These are phyloP conservation scores for Lepisosteus oculatus DNA, from an alignment of 2,113 vertebrate species.

Conservation along the genomic window DNA sequence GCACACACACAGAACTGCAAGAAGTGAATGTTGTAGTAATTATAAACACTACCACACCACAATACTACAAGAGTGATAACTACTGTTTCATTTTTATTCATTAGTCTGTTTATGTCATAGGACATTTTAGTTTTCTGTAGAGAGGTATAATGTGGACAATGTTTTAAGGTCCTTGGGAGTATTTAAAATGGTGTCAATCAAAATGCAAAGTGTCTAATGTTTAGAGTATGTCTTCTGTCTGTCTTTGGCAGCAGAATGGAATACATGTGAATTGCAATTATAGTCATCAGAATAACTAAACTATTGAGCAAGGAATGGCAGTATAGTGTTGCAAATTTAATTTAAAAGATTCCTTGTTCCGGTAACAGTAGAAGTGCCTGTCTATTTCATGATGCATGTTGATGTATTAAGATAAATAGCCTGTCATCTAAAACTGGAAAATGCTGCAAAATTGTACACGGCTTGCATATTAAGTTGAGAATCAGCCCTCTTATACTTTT, in stretches of 20 bases:
- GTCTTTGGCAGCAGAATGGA: neutral
- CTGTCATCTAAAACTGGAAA: constrained; percentile 57
- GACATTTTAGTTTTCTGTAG: no score
- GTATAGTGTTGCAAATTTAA: constrained; percentile 42
- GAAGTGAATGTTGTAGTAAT: no score
- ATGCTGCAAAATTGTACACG: constrained; percentile 41
- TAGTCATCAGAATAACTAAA: constrained; percentile 28
- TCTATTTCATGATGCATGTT: constrained; percentile 44
- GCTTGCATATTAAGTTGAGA: constrained; percentile 56
- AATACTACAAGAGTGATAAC: no score
- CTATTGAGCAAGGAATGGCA: constrained; percentile 42
- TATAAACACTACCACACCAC: no score
- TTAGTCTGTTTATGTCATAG: no score
- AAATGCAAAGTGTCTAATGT: no score
- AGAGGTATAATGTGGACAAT: no score
- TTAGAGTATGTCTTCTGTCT: neutral
- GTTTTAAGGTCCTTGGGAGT: no score
- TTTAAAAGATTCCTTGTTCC: constrained; percentile 53
- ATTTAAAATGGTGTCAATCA: no score
- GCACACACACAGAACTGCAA: no score
- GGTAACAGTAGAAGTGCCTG: constrained; percentile 43
- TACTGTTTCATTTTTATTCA: no score
- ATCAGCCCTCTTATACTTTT: constrained; percentile 40
- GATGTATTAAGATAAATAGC: constrained; percentile 61
- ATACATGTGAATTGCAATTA: constrained; percentile 38